A percentile compares a stretch with the other conserved stretches of the same genome.
phyloP scores from a whole-genome alignment of 2,113 vertebrate species.

The Ancistrus triradiatus region DNA sequence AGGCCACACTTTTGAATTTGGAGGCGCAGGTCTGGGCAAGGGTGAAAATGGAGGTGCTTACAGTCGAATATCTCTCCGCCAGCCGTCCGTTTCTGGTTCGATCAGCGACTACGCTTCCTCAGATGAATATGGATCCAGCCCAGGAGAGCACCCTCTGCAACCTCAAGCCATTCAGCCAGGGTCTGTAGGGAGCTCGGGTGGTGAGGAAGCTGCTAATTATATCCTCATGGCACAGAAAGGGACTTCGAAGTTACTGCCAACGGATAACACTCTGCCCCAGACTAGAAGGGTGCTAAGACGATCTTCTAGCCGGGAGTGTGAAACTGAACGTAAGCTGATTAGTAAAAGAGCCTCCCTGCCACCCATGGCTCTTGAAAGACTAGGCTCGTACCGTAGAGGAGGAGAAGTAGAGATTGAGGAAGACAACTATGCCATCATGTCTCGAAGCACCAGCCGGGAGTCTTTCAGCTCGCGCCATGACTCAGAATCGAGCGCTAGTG shows the following conservation, averaged over 20 bases:
- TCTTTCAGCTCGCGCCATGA: slow-evolving; percentile 57
- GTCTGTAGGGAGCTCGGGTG: slow-evolving; percentile 55
- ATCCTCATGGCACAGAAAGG: slow-evolving; percentile 68
- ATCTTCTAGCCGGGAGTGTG: slow-evolving; percentile 66
- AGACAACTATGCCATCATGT: slow-evolving; percentile 62
- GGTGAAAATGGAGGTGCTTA: slow-evolving; percentile 51
- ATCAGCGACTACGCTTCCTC: slow-evolving; percentile 76
- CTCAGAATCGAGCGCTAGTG: slow-evolving; percentile 39
- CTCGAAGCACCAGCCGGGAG: slow-evolving; percentile 61
- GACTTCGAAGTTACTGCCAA: slow-evolving; percentile 49
- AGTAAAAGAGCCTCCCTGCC: slow-evolving; percentile 70
- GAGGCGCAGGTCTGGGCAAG: slow-evolving; percentile 40
- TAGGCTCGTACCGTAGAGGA: slow-evolving; percentile 50
- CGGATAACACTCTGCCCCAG: slow-evolving; percentile 54
- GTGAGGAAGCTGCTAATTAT: slow-evolving; percentile 66
- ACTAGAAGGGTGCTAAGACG: slow-evolving; percentile 64
- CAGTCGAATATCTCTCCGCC: slow-evolving; percentile 54
- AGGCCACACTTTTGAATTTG: slow-evolving; percentile 65
- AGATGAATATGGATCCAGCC: slow-evolving; percentile 76
- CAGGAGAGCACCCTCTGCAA: slow-evolving; percentile 61
- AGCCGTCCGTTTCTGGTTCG: slow-evolving; percentile 66
- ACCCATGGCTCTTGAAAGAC: slow-evolving; percentile 69
- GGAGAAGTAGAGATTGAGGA: slow-evolving; percentile 58
- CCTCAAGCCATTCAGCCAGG: slow-evolving; percentile 55
- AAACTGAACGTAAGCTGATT: slow-evolving; percentile 62